These are phyloP conservation scores for Falco naumanni DNA, from an alignment of 2,797 vertebrate genomes.

Conservation along the genomic window DNA sequence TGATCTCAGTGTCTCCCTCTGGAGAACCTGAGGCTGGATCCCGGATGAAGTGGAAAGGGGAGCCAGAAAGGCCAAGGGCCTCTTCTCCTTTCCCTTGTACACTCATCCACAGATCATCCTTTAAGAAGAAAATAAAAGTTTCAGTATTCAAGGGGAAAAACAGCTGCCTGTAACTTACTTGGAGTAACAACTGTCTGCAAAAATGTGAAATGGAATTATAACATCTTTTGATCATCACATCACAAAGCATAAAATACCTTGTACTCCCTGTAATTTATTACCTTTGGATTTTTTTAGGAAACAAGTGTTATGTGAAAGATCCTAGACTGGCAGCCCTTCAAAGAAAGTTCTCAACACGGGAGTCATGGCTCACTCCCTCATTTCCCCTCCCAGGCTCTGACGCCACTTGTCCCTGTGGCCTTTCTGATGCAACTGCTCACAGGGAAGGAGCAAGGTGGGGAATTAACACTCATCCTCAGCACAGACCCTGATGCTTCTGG, in stretches of 20 bases:
- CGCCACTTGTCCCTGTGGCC: neutral
- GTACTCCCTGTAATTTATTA: slow-evolving; percentile 36
- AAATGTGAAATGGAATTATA: slow-evolving; percentile 19
- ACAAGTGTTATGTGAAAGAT: slow-evolving; percentile 34
- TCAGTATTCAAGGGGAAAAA: neutral
- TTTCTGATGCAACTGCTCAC: neutral
- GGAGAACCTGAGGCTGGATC: neutral
- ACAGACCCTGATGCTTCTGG: neutral
- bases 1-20: neutral
- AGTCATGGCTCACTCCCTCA: neutral
- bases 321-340: slow-evolving; percentile 23
- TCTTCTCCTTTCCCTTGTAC: neutral
- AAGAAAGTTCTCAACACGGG: neutral
- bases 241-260: slow-evolving; percentile 38
- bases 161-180: neutral
- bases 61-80: neutral
- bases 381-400: neutral
- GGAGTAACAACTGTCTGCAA: slow-evolving; percentile 31
- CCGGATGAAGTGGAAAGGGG: neutral
- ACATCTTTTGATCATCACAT: slow-evolving; percentile 58
- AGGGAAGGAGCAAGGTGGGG: neutral
- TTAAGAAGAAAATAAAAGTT: neutral
- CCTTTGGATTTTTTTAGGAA: slow-evolving; percentile 34
- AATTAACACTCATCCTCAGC: neutral
- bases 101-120: neutral